phyloP scores from a whole-genome alignment of 2,888 invertebrate genomes.

The Blastobasis adustella region DNA sequence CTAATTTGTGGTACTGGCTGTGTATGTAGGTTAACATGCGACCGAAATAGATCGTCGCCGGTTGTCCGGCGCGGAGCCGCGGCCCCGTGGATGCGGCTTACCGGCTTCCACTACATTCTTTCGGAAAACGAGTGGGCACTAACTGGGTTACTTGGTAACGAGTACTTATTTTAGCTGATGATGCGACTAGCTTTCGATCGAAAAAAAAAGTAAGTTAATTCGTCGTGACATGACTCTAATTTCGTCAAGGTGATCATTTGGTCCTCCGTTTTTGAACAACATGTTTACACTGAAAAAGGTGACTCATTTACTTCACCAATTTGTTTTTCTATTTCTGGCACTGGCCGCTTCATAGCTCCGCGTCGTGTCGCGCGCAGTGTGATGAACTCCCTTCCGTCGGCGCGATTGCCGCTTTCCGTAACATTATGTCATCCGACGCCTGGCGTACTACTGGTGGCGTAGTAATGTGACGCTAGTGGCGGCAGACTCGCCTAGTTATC shows the following conservation, averaged over 20 bases:
- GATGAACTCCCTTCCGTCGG: constrained; percentile 47
- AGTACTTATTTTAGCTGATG: too few species aligned
- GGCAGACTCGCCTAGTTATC: constrained; percentile 41
- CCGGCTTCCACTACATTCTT: neutral
- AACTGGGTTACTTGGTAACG: too few species aligned
- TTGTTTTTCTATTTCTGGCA: too few species aligned
- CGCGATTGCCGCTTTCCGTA: constrained; percentile 6
- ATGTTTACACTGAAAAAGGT: too few species aligned
- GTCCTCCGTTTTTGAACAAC: too few species aligned
- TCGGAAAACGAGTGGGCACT: too few species aligned
- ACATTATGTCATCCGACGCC: constrained; percentile 34
- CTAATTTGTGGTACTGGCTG: constrained; percentile 48
- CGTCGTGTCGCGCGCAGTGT: constrained; percentile 30
- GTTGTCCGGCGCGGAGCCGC: constrained; percentile 29
- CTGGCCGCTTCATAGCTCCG: constrained; percentile 17
- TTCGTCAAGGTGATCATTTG: too few species aligned
- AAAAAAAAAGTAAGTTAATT: too few species aligned
- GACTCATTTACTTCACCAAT: too few species aligned
- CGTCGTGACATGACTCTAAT: too few species aligned
- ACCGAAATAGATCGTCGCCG: constrained; percentile 56
- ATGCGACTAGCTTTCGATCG: too few species aligned
- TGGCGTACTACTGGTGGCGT: constrained; percentile 11
- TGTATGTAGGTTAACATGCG: constrained; percentile 56
- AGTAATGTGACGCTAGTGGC: constrained; percentile 16
- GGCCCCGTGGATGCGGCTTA: constrained; percentile 27